A percentile compares a stretch with the other conserved stretches of the same genome.
phyloP scores from a whole-genome alignment of 2,113 vertebrate genomes.

The Pelecanus crispus region DNA sequence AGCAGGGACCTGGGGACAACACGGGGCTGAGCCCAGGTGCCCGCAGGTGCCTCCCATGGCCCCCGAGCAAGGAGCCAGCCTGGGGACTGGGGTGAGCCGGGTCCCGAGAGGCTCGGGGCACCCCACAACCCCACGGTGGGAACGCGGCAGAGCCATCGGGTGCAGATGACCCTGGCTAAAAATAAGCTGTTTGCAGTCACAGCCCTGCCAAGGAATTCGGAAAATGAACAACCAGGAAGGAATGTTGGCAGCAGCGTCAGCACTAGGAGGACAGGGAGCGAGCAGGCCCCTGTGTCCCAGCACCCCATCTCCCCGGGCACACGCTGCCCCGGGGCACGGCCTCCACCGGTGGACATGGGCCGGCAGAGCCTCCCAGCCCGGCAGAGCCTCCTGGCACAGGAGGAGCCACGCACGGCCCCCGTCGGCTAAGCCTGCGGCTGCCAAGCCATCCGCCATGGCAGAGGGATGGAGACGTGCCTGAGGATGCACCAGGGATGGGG shows the following conservation, averaged over 20 bases:
- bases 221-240: constrained; percentile 69
- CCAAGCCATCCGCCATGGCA: fast-evolving
- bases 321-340: neutral
- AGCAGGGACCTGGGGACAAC: constrained; percentile 70
- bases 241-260: constrained; percentile 45
- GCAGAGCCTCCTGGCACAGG: neutral
- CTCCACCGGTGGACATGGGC: neutral
- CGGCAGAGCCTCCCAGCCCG: neutral
- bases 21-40: neutral
- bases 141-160: constrained; percentile 76
- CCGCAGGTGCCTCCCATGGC: fast-evolving
- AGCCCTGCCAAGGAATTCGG: constrained; percentile 81
- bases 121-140: constrained; percentile 59
- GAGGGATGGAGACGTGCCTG: neutral
- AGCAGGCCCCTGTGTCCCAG: neutral
- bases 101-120: neutral
- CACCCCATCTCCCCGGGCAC: neutral
- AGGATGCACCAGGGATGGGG: neutral
- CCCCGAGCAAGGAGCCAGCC: neutral
- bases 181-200: constrained; percentile 83
- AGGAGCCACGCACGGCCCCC: neutral
- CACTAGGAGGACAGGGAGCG: constrained; percentile 1
- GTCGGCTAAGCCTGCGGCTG: neutral
- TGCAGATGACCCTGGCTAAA: constrained; percentile 86
- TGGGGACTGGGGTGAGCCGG: fast-evolving